Percentiles rank a stretch among this genome's conserved stretches.
Conservation (phyloP, 2,113 vertebrate species). For the Cynopterus brachyotis region DNA sequence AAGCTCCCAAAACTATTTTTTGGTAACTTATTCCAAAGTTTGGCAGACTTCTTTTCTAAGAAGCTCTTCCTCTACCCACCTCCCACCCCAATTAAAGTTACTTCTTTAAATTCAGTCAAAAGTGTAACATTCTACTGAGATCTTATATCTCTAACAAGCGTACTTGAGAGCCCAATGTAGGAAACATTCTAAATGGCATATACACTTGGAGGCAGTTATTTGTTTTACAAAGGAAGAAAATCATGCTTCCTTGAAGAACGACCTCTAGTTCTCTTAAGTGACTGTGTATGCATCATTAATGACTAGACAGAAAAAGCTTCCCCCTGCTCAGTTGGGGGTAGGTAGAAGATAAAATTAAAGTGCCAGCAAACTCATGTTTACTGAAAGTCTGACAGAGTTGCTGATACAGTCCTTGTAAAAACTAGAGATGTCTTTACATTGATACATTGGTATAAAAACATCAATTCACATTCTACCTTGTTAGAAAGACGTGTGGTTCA, state of each 20-base stretch:
- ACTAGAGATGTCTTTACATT: slow-evolving; percentile 9
- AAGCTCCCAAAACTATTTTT: neutral
- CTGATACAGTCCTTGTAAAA: slow-evolving; percentile 35
- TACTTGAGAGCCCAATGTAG: neutral
- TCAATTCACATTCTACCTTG: neutral
- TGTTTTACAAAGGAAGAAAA: neutral
- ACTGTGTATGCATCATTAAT: slow-evolving; percentile 68
- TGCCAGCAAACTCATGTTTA: slow-evolving; percentile 30
- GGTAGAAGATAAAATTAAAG: slow-evolving; percentile 66
- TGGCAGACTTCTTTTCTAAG: neutral
- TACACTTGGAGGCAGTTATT: slow-evolving; percentile 37
- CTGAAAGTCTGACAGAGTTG: slow-evolving; percentile 47
- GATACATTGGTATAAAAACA: slow-evolving; percentile 27
- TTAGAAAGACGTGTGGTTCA: neutral
- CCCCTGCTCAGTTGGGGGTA: neutral
- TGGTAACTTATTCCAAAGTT: neutral
- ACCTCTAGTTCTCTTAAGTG: slow-evolving; percentile 47
- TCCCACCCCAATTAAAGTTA: neutral
- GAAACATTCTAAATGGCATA: slow-evolving; percentile 10
- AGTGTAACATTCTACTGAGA: slow-evolving; percentile 14
- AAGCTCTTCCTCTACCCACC: neutral
- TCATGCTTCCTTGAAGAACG: slow-evolving; percentile 43
- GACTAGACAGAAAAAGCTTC: slow-evolving; percentile 35
- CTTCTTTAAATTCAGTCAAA: neutral
- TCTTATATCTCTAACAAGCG: neutral